These are phyloP conservation scores for Noctua fimbriata DNA, from an alignment of 2,888 invertebrate species.

Conservation along the genomic window DNA sequence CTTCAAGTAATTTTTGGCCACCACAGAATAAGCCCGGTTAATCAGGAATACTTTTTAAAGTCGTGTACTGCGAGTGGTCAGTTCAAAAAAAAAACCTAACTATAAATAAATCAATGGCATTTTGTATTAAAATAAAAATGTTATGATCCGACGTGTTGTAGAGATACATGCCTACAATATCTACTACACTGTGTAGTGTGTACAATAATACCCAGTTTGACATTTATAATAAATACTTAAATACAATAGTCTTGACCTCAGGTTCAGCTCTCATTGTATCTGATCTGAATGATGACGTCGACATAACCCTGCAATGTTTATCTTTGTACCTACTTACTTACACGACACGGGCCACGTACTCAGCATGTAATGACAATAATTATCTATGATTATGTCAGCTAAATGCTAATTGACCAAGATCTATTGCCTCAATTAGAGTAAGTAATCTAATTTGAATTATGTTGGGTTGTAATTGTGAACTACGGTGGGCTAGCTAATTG, in stretches of 20 bases:
- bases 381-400: slow-evolving; percentile 39
- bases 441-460: slow-evolving; percentile 29
- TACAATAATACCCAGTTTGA: background rate
- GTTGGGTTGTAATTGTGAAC: slow-evolving; percentile 6
- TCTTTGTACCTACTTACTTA: slow-evolving; percentile 4
- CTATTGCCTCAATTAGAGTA: slow-evolving; percentile 29
- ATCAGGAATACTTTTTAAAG: no score
- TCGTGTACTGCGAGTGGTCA: no score
- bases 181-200: background rate
- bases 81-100: no score
- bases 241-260: slow-evolving; percentile 34
- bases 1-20: no score
- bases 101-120: slow-evolving; percentile 7
- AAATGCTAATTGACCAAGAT: slow-evolving; percentile 45
- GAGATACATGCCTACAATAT: background rate
- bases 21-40: no score
- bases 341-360: background rate
- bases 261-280: slow-evolving; percentile 29
- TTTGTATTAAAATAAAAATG: background rate
- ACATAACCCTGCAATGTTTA: slow-evolving; percentile 5
- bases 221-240: slow-evolving; percentile 14
- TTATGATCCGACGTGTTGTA: background rate
- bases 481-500: background rate
- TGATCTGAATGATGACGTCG: slow-evolving; percentile 19
- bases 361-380: slow-evolving; percentile 34